Percentiles rank a stretch among this genome's conserved stretches.
phyloP scores from a whole-genome alignment of 2,888 invertebrate genomes.

The Hydroisotoma schaefferi region DNA sequence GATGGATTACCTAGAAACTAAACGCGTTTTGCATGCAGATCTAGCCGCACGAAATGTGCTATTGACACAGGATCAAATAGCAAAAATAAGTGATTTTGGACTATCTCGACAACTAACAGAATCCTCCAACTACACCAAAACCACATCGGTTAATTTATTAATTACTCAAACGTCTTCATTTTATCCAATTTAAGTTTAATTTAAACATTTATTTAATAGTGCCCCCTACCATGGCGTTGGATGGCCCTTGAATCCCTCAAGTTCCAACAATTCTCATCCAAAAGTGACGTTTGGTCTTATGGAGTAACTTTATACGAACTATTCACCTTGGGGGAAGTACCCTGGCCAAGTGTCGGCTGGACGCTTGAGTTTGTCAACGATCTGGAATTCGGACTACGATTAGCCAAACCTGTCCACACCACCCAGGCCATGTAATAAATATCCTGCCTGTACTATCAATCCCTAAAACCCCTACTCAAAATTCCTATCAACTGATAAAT shows the following conservation, averaged over 20 bases:
- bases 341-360: conserved; percentile 27
- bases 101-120: conserved; percentile 24
- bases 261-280: conserved; percentile 23
- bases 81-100: conserved; percentile 35
- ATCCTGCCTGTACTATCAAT: too few relatives aligned
- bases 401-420: conserved; percentile 18
- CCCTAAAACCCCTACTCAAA: too few relatives aligned
- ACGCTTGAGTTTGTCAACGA: conserved; percentile 24
- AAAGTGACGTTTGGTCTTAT: conserved; percentile 30
- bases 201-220: background rate
- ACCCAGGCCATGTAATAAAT: conserved; percentile 32
- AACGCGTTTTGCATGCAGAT: conserved; percentile 31
- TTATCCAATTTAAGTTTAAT: conserved; percentile 9
- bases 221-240: conserved; percentile 12
- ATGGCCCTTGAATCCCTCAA: conserved; percentile 25
- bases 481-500: too few relatives aligned
- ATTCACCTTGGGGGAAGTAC: conserved; percentile 29
- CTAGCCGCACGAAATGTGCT: conserved; percentile 30
- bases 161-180: too few relatives aligned
- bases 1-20: conserved; percentile 28
- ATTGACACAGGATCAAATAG: conserved; percentile 19
- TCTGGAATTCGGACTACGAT: conserved; percentile 25
- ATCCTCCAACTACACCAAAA: conserved; percentile 29
- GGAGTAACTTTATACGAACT: conserved; percentile 24
- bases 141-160: conserved; percentile 19